Percentiles rank a stretch among this genome's conserved stretches.
Evolutionary conservation across 1,140 invertebrate genomes (phyloP).

Genomic region (Conus betulinus): DNA sequence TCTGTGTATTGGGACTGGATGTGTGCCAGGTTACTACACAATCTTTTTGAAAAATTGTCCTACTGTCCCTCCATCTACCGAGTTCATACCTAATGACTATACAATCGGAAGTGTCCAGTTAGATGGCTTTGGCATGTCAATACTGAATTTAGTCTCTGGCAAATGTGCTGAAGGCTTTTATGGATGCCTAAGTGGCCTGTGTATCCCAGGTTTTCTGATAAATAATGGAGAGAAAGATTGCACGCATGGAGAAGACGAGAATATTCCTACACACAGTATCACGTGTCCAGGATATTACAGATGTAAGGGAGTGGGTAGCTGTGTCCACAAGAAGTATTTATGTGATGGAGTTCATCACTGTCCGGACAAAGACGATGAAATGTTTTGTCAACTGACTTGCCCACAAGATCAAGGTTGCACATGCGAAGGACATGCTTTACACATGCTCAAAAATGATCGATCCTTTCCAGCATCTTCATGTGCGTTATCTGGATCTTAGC

Average conservation of each 20-base stretch:
- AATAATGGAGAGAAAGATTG: slow-evolving; percentile 39
- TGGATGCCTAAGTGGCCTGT: slow-evolving; percentile 14
- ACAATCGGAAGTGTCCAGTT: not conserved
- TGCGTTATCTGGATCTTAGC: slow-evolving; percentile 32
- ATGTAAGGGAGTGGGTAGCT: slow-evolving; percentile 28
- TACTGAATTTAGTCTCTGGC: not conserved
- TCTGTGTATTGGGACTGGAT: slow-evolving; percentile 20
- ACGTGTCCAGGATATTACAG: slow-evolving; percentile 34
- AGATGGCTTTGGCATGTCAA: slow-evolving; percentile 37
- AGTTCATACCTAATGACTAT: not conserved
- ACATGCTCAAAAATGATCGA: slow-evolving; percentile 25
- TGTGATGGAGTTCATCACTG: slow-evolving; percentile 43
- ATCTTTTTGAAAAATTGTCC: not conserved
- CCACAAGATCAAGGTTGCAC: slow-evolving; percentile 14
- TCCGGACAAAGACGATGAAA: slow-evolving; percentile 42
- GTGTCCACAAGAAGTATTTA: slow-evolving; percentile 34
- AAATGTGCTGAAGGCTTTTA: slow-evolving; percentile 26
- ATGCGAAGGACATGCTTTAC: slow-evolving; percentile 34
- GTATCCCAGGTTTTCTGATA: slow-evolving; percentile 35
- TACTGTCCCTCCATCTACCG: not conserved
- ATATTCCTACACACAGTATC: not conserved
- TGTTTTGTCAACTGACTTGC: slow-evolving; percentile 33
- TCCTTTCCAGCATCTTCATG: slow-evolving; percentile 13
- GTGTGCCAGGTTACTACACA: slow-evolving; percentile 14
- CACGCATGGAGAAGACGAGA: slow-evolving; percentile 37